Evolutionary conservation across 2,113 vertebrate species (phyloP).

Genomic region (Scytalopus superciliaris): DNA sequence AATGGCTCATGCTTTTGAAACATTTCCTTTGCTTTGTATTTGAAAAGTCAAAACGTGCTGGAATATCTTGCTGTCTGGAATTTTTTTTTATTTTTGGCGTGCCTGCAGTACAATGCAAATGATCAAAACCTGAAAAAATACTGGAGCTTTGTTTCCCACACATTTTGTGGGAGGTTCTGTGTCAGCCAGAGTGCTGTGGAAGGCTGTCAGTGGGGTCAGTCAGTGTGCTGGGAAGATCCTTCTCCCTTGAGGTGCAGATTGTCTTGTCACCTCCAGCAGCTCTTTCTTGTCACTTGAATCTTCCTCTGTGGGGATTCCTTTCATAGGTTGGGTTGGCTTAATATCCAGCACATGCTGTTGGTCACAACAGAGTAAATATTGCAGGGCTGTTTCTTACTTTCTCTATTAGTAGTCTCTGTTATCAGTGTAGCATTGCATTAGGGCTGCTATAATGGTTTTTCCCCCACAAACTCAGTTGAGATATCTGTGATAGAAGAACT

Average conservation of each 20-base stretch:
- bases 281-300: background rate
- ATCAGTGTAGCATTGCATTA: background rate
- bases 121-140: background rate
- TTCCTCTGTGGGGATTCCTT: background rate
- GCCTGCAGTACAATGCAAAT: background rate
- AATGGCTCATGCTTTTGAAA: background rate
- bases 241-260: background rate
- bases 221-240: background rate
- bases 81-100: background rate
- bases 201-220: background rate
- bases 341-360: background rate
- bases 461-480: background rate
- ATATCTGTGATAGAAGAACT: background rate
- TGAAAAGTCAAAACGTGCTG: slow-evolving; percentile 6
- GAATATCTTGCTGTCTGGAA: background rate
- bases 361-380: background rate
- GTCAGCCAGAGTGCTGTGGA: background rate
- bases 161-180: background rate
- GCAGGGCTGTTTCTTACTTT: background rate
- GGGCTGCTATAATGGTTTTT: background rate
- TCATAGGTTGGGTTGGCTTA: background rate
- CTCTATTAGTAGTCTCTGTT: background rate
- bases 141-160: background rate
- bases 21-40: background rate
- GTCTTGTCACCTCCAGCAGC: background rate